Percentiles rank a stretch among this genome's conserved stretches.
Conservation (phyloP, 1,140 invertebrate species). For the Philotrypesis tridentata region DNA sequence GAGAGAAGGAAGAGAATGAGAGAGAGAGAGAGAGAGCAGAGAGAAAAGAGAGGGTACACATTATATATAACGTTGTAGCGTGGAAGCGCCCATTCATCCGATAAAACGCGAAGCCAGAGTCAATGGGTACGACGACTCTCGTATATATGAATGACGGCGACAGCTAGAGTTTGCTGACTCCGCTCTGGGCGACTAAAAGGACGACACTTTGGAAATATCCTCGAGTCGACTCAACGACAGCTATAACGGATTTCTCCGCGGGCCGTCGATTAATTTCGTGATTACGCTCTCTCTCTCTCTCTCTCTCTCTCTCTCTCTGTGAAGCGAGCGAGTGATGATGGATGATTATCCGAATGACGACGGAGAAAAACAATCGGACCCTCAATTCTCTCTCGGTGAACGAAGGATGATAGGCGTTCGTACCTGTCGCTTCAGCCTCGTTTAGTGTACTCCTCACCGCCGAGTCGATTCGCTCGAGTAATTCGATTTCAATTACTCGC, state of each 20-base stretch:
- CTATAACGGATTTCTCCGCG: background rate
- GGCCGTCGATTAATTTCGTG: background rate
- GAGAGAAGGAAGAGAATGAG: conserved; percentile 10
- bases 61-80: conserved; percentile 51
- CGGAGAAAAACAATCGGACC: background rate
- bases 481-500: no score
- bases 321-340: background rate
- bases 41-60: conserved; percentile 28
- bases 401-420: background rate
- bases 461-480: no score
- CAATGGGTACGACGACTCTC: conserved; percentile 55
- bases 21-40: background rate
- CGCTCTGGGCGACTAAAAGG: background rate
- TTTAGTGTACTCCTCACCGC: no score
- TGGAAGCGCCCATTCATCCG: conserved; percentile 56
- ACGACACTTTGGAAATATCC: background rate
- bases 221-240: background rate
- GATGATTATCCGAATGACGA: background rate
- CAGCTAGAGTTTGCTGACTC: background rate
- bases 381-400: background rate
- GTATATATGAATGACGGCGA: conserved; percentile 53
- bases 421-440: background rate
- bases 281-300: no score
- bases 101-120: conserved; percentile 40
- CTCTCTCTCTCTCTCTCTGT: no score